Percentiles rank a stretch among this genome's conserved stretches.
phyloP scores from a whole-genome alignment of 2,797 vertebrate species.

The Smutsia temminckii region DNA sequence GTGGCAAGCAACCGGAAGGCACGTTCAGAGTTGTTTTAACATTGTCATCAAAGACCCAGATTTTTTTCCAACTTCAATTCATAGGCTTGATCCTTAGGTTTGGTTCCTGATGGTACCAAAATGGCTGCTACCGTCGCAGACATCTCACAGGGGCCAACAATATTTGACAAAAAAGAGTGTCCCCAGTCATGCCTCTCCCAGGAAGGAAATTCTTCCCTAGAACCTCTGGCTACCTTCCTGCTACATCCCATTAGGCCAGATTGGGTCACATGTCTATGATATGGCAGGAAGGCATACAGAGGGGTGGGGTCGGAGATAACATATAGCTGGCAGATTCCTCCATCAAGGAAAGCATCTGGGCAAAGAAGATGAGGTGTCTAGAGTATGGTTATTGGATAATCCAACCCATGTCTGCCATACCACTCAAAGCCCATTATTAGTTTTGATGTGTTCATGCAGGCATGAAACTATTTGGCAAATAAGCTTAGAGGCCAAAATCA shows the following conservation, averaged over 20 bases:
- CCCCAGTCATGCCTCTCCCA: background rate
- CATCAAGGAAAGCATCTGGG: background rate
- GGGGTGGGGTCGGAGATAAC: accelerated
- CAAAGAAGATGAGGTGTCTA: background rate
- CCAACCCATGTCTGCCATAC: background rate
- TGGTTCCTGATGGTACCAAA: background rate
- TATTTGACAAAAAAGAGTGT: background rate
- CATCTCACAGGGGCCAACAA: background rate
- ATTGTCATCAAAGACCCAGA: background rate
- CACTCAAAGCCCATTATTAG: background rate
- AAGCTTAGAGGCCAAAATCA: background rate
- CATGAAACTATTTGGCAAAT: constrained; percentile 20
- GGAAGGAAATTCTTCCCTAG: background rate
- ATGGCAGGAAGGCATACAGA: background rate
- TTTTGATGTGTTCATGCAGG: background rate
- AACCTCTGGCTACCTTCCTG: background rate
- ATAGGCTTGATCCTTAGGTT: background rate
- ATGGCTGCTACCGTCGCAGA: background rate
- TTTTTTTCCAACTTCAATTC: background rate
- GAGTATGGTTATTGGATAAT: background rate
- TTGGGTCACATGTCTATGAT: background rate
- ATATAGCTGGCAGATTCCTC: background rate
- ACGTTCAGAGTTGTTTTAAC: background rate
- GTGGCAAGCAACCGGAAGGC: background rate
- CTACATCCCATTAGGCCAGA: background rate